These are phyloP conservation scores for Bos indicus DNA, from an alignment of 2,113 vertebrate species.

Conservation along the genomic window DNA sequence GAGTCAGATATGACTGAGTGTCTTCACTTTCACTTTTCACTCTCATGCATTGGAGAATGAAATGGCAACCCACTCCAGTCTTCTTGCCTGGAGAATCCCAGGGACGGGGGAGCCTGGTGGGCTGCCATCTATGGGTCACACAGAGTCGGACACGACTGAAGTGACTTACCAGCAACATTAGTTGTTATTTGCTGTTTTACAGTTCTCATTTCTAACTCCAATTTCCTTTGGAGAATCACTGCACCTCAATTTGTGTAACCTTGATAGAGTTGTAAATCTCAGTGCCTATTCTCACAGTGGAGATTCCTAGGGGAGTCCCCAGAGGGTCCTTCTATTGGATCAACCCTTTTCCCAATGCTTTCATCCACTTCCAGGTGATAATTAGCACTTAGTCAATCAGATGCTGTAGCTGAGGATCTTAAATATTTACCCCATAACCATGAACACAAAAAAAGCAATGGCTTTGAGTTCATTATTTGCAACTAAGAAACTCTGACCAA, in stretches of 20 bases:
- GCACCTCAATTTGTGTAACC: not conserved
- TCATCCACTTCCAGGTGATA: not conserved
- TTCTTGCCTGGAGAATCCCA: no score
- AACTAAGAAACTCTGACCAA: not conserved
- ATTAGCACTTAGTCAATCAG: not conserved
- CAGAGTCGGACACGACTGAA: no score
- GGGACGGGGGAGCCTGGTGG: no score
- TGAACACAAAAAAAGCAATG: not conserved
- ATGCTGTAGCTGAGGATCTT: not conserved
- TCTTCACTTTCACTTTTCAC: no score
- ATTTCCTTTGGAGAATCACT: not conserved
- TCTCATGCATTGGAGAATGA: no score
- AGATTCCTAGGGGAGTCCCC: not conserved
- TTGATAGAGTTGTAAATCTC: not conserved
- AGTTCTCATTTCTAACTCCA: not conserved
- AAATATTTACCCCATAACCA: not conserved
- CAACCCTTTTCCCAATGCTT: not conserved
- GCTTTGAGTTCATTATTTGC: not conserved
- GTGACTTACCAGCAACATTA: not conserved
- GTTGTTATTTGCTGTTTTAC: not conserved
- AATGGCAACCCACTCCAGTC: no score
- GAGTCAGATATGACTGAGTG: no score
- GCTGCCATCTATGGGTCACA: no score
- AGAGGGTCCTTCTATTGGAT: not conserved
- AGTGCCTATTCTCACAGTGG: not conserved